These are phyloP conservation scores for Ormyrus labotus DNA, from an alignment of 2,888 invertebrate species.

Conservation along the genomic window DNA sequence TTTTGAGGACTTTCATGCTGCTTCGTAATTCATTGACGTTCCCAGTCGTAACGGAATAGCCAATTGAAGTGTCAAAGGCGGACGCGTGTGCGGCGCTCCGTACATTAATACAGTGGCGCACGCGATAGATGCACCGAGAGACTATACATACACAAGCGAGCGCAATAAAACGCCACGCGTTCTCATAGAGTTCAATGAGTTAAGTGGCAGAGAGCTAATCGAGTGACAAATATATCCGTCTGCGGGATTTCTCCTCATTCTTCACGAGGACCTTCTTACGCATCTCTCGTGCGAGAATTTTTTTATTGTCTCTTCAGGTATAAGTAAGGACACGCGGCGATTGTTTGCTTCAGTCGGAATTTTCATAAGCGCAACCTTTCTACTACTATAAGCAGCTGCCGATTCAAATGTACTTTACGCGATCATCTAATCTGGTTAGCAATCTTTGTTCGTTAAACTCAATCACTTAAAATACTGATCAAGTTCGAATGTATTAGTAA, in stretches of 20 bases:
- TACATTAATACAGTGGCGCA: not conserved
- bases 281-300: not conserved
- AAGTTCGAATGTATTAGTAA: no score
- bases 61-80: slow-evolving; percentile 26
- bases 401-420: slow-evolving; percentile 44
- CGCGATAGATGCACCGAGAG: not conserved
- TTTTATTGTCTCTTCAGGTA: not conserved
- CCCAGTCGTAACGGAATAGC: not conserved
- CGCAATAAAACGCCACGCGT: slow-evolving; percentile 10
- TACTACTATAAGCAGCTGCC: not conserved
- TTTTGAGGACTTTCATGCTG: slow-evolving; percentile 2
- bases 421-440: slow-evolving; percentile 39
- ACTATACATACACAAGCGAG: not conserved
- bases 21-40: slow-evolving; percentile 12
- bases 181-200: slow-evolving; percentile 39
- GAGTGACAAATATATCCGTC: slow-evolving; percentile 52
- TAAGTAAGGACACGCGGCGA: slow-evolving; percentile 34
- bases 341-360: slow-evolving; percentile 30
- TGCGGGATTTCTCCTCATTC: slow-evolving; percentile 8
- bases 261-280: not conserved
- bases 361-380: slow-evolving; percentile 7
- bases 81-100: not conserved
- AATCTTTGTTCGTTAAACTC: slow-evolving; percentile 19
- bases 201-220: slow-evolving; percentile 49
- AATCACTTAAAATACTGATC: not conserved